Base-by-base conservation (phyloP, 1,140 invertebrate genomes). In the Maniola jurtina region DNA sequence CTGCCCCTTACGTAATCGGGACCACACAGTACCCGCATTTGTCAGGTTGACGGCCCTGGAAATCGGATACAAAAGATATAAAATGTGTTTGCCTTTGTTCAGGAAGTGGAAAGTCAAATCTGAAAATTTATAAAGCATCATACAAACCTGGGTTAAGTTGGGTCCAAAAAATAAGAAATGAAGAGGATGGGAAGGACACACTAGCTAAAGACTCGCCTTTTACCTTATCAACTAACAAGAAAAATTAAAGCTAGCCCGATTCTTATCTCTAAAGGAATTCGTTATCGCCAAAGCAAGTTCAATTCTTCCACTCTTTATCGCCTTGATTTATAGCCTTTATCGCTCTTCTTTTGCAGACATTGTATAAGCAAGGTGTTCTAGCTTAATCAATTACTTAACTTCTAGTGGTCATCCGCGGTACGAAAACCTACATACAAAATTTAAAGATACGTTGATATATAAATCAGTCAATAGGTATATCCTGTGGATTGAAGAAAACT, bases 21-120 rank as follows among this genome's bases (percentile, higher is more conserved):
- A 79, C 73, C 77, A 75, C 67, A 74, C 73, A 68, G 68, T 74
- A 66, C 70, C 65, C 72, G 71, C 72, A 78, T 77, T 78, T 75
- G 72, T 73, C 72, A 77, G 71, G 65, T 73, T 73, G 68, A 76
- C 74, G 54, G 70, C 68, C 40, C 60, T 54, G 56, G 66, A 68
- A 68, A 62, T 65, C 55, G 61, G 63, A 42, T 50, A 36, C 25
- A 38, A 61, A 61, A 48, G 36, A 5, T 16, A 47, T 8, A 16
- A 42, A 60, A 60, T 40, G n/a, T 58, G 14, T 58, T 58, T 40
- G 8, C 38, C n/a, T 58, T 36, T 58, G 8, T 52, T 52, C 7
- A 11, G 6, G 0, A 4, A 16, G 14, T 52, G 8, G 14, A 52
- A 52, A 52, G 14, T 16, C 14, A 25, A 55, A 25, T 55, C 33